Percentiles rank a stretch among this genome's conserved stretches.
Conservation (phyloP, 2,113 vertebrate species). For the Callaeas wilsoni region DNA sequence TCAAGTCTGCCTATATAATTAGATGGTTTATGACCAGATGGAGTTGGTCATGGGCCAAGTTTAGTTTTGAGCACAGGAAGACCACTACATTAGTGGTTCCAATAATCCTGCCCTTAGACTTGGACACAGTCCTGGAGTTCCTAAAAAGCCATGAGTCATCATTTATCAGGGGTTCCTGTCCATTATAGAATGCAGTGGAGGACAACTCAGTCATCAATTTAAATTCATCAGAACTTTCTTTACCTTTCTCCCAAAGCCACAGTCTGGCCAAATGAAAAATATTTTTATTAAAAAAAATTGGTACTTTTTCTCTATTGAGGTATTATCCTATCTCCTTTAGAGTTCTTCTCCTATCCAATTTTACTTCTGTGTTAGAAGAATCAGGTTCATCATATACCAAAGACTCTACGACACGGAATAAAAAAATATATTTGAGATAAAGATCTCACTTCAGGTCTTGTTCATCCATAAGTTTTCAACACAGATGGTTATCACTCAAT, state of each 20-base stretch:
- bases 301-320: neutral
- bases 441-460: neutral
- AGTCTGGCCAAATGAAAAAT: neutral
- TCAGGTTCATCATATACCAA: neutral
- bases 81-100: neutral
- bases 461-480: neutral
- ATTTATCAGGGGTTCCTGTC: neutral
- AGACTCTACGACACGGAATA: neutral
- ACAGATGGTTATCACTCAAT: neutral
- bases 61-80: neutral
- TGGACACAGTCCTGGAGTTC: neutral
- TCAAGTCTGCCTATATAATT: neutral
- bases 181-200: neutral
- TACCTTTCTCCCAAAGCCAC: neutral
- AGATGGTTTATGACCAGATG: neutral
- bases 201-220: neutral
- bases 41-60: neutral
- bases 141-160: conserved; percentile 23
- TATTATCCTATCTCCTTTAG: neutral
- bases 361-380: neutral
- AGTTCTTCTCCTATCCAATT: neutral
- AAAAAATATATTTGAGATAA: neutral
- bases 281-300: neutral
- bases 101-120: neutral
- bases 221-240: neutral